phyloP scores from a whole-genome alignment of 2,113 vertebrate genomes.

The Pseudopipra pipra region DNA sequence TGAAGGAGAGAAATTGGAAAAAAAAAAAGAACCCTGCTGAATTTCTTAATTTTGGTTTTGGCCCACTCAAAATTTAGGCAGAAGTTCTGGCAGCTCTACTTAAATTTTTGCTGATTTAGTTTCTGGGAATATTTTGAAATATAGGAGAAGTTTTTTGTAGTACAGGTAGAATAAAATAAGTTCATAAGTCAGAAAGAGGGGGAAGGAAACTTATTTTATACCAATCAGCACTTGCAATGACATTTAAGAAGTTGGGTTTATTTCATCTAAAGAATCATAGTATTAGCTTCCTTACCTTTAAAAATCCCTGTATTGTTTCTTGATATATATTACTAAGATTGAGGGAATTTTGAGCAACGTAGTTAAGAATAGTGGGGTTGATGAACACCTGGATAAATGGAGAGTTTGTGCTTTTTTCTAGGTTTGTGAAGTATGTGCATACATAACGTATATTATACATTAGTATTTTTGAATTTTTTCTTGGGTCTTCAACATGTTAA shows the following conservation, averaged over 20 bases:
- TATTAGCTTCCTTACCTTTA: neutral
- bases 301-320: neutral
- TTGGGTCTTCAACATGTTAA: neutral
- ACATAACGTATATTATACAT: neutral
- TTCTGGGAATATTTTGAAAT: neutral
- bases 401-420: neutral
- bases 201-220: neutral
- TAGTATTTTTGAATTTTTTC: neutral
- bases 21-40: neutral
- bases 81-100: neutral
- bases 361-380: neutral
- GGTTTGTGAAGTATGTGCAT: neutral
- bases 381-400: neutral
- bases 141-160: neutral
- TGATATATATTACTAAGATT: neutral
- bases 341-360: neutral
- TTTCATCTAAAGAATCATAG: neutral
- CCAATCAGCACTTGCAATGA: neutral
- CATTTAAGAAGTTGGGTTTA: neutral
- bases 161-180: neutral
- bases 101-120: neutral
- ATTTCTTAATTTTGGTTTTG: neutral
- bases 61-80: neutral
- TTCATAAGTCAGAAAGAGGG: neutral
- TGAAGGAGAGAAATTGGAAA: neutral